These are phyloP conservation scores for Loriculus beryllinus DNA, from an alignment of 2,797 vertebrate species.

Conservation along the genomic window DNA sequence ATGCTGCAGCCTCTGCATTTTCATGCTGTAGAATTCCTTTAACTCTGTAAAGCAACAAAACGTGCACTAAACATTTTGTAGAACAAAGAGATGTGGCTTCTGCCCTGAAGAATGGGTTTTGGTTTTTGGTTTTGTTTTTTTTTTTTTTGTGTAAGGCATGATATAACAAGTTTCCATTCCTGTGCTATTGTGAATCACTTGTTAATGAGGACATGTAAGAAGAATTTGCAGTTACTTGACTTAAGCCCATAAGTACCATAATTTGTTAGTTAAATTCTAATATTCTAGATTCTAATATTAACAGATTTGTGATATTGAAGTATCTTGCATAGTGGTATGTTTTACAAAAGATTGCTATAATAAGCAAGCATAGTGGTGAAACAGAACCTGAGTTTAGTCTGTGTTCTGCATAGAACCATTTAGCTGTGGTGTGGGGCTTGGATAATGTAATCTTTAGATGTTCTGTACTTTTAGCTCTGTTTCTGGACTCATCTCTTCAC, in stretches of 20 bases:
- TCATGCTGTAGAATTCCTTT: not conserved
- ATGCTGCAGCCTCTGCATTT: slow-evolving; percentile 8
- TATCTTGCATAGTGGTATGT: not conserved
- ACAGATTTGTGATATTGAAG: not conserved
- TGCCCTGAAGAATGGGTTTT: not conserved
- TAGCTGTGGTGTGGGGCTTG: not conserved
- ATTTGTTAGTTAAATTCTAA: slow-evolving; percentile 14
- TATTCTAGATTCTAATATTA: not conserved
- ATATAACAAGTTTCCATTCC: slow-evolving; percentile 30
- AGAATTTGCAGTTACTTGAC: not conserved
- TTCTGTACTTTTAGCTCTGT: not conserved
- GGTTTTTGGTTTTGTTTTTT: not conserved
- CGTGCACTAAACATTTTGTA: not conserved
- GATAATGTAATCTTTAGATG: not conserved
- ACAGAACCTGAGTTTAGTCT: not conserved
- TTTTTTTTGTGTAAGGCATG: slow-evolving; percentile 7
- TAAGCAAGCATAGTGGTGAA: not conserved
- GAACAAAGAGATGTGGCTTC: slow-evolving; percentile 20
- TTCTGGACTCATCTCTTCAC: not conserved
- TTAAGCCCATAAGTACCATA: not conserved
- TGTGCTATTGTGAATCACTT: not conserved
- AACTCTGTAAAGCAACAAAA: not conserved
- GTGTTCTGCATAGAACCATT: not conserved
- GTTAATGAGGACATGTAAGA: not conserved
- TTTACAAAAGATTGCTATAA: not conserved